phyloP scores from a whole-genome alignment of 2,888 invertebrate species.

The Spodoptera picta region DNA sequence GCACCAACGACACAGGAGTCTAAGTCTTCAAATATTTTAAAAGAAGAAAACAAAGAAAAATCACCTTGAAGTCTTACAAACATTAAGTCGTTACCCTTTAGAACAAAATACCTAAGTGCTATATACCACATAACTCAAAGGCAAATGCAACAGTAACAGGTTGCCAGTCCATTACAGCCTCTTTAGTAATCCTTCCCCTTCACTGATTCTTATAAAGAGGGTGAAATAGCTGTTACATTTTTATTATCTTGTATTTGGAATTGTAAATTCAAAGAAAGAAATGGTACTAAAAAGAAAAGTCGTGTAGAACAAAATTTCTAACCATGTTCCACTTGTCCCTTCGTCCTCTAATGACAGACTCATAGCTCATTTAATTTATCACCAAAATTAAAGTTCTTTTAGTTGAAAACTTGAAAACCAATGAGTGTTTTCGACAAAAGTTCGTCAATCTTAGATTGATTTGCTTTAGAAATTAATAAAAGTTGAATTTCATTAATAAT shows the following conservation, averaged over 20 bases:
- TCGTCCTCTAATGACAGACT: slow-evolving; percentile 10
- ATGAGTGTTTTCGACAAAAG: slow-evolving; percentile 1
- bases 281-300: not conserved
- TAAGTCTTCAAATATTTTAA: no score
- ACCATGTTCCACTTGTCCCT: not conserved
- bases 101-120: not conserved
- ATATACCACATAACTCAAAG: slow-evolving; percentile 13
- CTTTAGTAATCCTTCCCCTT: slow-evolving; percentile 42
- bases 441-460: slow-evolving; percentile 18
- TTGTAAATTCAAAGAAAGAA: slow-evolving; percentile 9
- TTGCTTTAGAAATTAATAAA: slow-evolving; percentile 8
- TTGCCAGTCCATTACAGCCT: slow-evolving; percentile 38
- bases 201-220: slow-evolving; percentile 47
- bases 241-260: slow-evolving; percentile 17
- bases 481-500: not conserved
- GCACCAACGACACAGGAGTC: no score
- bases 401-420: slow-evolving; percentile 7
- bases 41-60: no score
- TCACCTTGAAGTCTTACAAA: no score
- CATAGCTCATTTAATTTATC: slow-evolving; percentile 13
- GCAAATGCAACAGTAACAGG: slow-evolving; percentile 40
- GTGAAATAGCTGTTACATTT: slow-evolving; percentile 27
- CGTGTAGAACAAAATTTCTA: slow-evolving; percentile 2
- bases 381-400: slow-evolving; percentile 15
- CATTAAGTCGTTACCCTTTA: not conserved